Base-by-base conservation (phyloP, 2,888 invertebrate genomes). In the Chorisops tibialis region DNA sequence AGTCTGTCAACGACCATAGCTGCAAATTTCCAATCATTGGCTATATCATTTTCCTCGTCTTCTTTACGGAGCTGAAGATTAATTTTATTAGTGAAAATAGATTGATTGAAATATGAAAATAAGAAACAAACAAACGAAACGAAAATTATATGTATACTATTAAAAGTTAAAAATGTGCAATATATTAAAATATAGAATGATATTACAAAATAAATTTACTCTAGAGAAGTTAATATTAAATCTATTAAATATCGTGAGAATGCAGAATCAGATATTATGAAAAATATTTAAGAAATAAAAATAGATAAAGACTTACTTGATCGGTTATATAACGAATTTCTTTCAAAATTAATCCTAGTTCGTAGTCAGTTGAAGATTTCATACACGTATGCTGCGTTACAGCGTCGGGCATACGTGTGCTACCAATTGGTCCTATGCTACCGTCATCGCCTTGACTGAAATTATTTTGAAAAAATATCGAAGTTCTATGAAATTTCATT, bases 1-100 rank as follows among this genome's bases (percentile, higher is more conserved):
- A 96, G 88, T 87, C 96, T 90, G 88, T 97, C 97, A 84, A 97
- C 94, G 83, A 97, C 96, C 94, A 96, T 96, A 81, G 96, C 96
- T 81, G 96, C 96, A 84, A 96, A 97, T 85, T 96, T 96, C 97
- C 97, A 97, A 88, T 96, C 96, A 84, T 93, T 92, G 80, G 94
- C 90, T 80, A 95, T 85, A 81, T 93, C 93, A 80, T 90, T 88
- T 75, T 92, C 90, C 80, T 93, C 91, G 81, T 97, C 96, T 79
- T 95, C 94, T 81, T 91, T 91, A 80, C 93, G 89, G 84, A 96
- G 87, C 84, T 95, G 69, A 16, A 18, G 43, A 6, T 21, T n/a
- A 4, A 7, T 7, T 7, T 30, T 1, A 2, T 30, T 30, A 30
- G 30, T 30, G 9, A 30, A 30, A 30, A 30, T 30, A 30, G 30